Conservation (phyloP, 2,113 vertebrate genomes). For the Sinosuthora webbiana region DNA sequence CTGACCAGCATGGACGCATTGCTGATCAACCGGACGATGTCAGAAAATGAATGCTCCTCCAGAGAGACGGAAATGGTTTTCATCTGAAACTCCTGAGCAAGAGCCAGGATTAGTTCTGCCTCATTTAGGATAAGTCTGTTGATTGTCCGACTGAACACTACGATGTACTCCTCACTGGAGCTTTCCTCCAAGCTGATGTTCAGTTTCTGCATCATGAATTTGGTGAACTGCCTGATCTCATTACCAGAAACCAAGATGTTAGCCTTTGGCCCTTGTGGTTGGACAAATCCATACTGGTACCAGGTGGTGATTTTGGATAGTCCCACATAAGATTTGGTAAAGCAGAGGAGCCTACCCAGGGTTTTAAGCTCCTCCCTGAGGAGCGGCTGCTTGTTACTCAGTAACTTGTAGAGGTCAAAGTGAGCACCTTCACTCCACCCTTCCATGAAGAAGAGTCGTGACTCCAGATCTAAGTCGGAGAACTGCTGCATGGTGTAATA, state of each 20-base stretch:
- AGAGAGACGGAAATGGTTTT: constrained; percentile 90
- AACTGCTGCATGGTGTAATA: constrained; percentile 97
- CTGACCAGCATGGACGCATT: constrained; percentile 90
- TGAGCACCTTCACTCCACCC: constrained; percentile 91
- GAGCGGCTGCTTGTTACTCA: constrained; percentile 92
- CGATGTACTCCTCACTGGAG: constrained; percentile 82
- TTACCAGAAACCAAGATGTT: constrained; percentile 94
- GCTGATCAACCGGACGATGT: constrained; percentile 85
- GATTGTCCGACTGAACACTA: constrained; percentile 90
- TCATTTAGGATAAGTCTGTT: constrained; percentile 94
- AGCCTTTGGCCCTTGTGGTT: constrained; percentile 96
- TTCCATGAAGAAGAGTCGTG: constrained; percentile 95
- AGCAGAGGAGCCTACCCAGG: constrained; percentile 93
- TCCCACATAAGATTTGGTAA: constrained; percentile 91
- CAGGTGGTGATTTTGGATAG: constrained; percentile 96
- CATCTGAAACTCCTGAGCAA: constrained; percentile 96
- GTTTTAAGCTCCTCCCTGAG: constrained; percentile 88
- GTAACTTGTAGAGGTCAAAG: constrained; percentile 91
- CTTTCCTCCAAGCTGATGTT: constrained; percentile 77
- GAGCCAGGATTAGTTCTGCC: constrained; percentile 88
- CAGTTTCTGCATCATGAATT: constrained; percentile 82
- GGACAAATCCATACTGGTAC: constrained; percentile 98
- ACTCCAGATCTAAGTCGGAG: constrained; percentile 84
- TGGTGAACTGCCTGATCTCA: constrained; percentile 91
- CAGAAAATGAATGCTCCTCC: constrained; percentile 88